Percentiles rank a stretch among this genome's conserved stretches.
phyloP scores from a whole-genome alignment of 2,797 vertebrate genomes.

The Anas flavirostris region DNA sequence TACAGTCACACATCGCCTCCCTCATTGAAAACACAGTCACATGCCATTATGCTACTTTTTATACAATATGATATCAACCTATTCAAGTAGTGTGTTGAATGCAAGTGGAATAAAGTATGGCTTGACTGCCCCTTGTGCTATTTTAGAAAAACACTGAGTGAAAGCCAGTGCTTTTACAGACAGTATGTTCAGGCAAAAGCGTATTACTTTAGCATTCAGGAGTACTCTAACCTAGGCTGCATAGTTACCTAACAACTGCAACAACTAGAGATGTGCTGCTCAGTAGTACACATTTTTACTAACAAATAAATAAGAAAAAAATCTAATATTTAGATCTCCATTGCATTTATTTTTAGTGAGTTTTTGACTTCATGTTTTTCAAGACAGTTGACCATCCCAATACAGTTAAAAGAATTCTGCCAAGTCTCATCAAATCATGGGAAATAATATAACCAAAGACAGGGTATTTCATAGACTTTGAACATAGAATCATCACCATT shows the following conservation, averaged over 20 bases:
- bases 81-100: constrained; percentile 28
- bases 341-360: neutral
- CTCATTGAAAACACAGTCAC: constrained; percentile 53
- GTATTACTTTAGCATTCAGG: neutral
- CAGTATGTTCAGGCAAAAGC: neutral
- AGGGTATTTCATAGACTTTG: neutral
- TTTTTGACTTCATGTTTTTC: neutral
- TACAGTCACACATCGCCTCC: constrained; percentile 14
- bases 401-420: neutral
- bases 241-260: neutral
- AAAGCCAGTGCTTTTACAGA: neutral
- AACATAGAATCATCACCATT: neutral
- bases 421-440: neutral
- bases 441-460: neutral
- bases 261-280: neutral
- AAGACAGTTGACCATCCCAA: neutral
- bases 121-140: constrained; percentile 28
- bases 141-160: neutral
- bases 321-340: neutral
- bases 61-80: constrained; percentile 40
- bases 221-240: neutral
- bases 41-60: constrained; percentile 55
- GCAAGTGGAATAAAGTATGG: constrained; percentile 10
- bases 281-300: neutral
- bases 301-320: neutral